Evolutionary conservation across 1,140 invertebrate genomes (phyloP).

Genomic region (Dolichoris vasculosae): DNA sequence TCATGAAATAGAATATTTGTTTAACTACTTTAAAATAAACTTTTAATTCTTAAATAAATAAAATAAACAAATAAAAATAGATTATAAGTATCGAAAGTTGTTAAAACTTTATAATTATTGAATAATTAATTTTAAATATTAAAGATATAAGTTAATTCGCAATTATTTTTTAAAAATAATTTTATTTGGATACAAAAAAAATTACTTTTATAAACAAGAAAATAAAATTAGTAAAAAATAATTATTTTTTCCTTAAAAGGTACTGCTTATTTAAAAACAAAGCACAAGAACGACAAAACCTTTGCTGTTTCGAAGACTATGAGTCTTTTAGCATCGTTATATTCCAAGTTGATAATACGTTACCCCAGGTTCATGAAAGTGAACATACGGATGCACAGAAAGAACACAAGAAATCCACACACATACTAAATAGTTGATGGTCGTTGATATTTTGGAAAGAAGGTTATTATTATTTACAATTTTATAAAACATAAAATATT

Average conservation of each 20-base stretch:
- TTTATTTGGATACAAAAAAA: too few relatives aligned
- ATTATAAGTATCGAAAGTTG: too few relatives aligned
- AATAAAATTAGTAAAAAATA: slow-evolving; percentile 13
- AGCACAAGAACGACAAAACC: slow-evolving; percentile 1
- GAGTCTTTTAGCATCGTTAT: not conserved
- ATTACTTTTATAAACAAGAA: not conserved
- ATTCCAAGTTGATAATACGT: slow-evolving; percentile 52
- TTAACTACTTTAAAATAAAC: too few relatives aligned
- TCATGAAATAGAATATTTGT: too few relatives aligned
- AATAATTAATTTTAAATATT: too few relatives aligned
- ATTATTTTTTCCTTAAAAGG: slow-evolving; percentile 51
- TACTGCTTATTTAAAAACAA: slow-evolving; percentile 41
- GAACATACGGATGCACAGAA: not conserved
- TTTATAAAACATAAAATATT: too few relatives aligned
- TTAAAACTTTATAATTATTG: too few relatives aligned
- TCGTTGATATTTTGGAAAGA: slow-evolving; percentile 41
- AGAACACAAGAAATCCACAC: not conserved
- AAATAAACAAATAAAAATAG: too few relatives aligned
- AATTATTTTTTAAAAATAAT: too few relatives aligned
- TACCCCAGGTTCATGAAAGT: slow-evolving; percentile 53
- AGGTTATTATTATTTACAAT: slow-evolving; percentile 51
- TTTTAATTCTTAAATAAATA: too few relatives aligned
- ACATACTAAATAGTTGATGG: slow-evolving; percentile 38
- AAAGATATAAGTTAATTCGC: too few relatives aligned
- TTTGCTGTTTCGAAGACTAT: not conserved